Base-by-base conservation (phyloP, 1,140 invertebrate genomes). In the Hylyphantes graminicola region DNA sequence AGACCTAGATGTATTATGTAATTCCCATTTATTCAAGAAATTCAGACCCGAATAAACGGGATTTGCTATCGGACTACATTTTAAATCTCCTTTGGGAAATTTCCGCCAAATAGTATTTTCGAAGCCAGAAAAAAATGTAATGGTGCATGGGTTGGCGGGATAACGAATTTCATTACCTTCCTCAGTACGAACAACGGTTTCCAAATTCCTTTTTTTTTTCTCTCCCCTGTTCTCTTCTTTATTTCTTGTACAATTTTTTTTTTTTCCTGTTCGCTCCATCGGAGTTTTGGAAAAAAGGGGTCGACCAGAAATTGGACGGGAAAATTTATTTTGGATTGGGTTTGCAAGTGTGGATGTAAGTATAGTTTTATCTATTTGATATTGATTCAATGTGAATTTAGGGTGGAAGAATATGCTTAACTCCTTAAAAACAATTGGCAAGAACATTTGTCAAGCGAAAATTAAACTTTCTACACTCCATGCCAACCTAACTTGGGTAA, bases 101-200 rank as follows among this genome's bases (percentile, higher is more conserved):
- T 73, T 59, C 57, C 79, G 57, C 67, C 77, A 73, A 81, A 81
- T 81, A 83, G 51, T 75, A 83, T 83, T 83, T 81, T 75, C 72
- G 61, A 67, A 74, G 51, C 72, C 70, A 50, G 35, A 35, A 61
- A 83, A 83, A 83, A 83, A 83, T 65, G 74, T 83, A 74, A 83
- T 83, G 75, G 80, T 75, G n/a, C n/a, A n/a, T n/a, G 70, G 68
- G 80, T 57, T 35, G 68, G 35, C 50, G 21, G 59, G 80, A 81
- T 83, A 83, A 83, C 80, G 80, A 83, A 83, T 83, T 83, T 83
- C 80, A 83, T 83, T 83, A 83, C 80, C 80, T 83, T 55, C 21
- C 19, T 10, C 79, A 19, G n/a, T 17, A 57, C 51, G 70, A 75
- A 83, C 79, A 83, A 83, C 80, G 75, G 80, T 83, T 83, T 83